Evolutionary conservation across 1,140 invertebrate species (phyloP).

Genomic region (Pseudomyrmex sp.): DNA sequence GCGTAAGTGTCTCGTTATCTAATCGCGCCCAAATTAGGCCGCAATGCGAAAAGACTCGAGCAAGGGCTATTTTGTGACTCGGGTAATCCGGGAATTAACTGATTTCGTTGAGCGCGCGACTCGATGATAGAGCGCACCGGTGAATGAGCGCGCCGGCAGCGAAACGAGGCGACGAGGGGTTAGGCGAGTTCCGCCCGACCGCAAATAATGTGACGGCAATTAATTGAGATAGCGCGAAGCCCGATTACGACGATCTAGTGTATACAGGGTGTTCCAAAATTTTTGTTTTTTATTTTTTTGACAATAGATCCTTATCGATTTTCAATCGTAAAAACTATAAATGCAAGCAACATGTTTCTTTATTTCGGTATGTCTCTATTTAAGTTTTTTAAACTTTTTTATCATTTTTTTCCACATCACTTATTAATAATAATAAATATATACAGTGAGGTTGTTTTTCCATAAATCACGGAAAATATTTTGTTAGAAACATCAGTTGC

Average conservation of each 20-base stretch:
- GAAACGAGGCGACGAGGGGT: neutral
- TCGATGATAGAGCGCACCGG: constrained; percentile 54
- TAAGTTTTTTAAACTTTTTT: too few relatives aligned
- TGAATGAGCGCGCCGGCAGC: neutral
- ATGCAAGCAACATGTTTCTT: too few relatives aligned
- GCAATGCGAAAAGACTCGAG: constrained; percentile 64
- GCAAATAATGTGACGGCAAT: constrained; percentile 75
- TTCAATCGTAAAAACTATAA: too few relatives aligned
- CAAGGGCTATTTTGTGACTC: constrained; percentile 67
- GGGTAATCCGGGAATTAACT: constrained; percentile 63
- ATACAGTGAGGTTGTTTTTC: too few relatives aligned
- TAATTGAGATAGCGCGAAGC: constrained; percentile 72
- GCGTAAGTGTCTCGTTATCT: constrained; percentile 44
- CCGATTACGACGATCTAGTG: constrained; percentile 24
- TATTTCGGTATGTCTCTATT: too few relatives aligned
- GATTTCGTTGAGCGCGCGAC: constrained; percentile 36
- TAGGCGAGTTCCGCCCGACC: constrained; percentile 40
- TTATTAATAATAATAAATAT: too few relatives aligned
- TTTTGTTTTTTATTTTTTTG: constrained; percentile 10
- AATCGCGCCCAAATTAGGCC: constrained; percentile 62
- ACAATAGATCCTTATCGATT: neutral
- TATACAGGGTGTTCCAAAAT: constrained; percentile 35
- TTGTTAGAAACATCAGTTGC: constrained; percentile 10
- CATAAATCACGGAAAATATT: neutral
- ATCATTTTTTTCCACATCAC: too few relatives aligned